Evolutionary conservation across 2,888 invertebrate species (phyloP), one percentile per base, ranked within the genome.

Genomic region (Portevinia maculata): DNA sequence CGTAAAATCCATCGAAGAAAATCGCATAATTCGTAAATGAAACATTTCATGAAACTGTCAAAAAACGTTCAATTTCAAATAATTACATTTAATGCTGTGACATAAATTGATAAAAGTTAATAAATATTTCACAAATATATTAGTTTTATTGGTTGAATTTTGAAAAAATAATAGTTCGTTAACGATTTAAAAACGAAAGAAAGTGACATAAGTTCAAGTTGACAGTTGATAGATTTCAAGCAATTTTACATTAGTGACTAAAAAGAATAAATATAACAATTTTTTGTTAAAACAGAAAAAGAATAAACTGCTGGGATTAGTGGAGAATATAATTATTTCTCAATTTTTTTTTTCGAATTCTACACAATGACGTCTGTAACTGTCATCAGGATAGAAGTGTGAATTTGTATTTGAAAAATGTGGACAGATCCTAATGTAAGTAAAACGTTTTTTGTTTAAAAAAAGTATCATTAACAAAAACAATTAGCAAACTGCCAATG

Each of bases 401-500:
- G 83, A 83, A 83, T 70, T 67, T 69, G 60, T 65, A 73, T 69
- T 83, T 78, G 60, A 83, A 83, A 69, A 78, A 83, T 83, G 83
- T 83, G 83, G 83, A 83, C 83, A 83, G 83, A 83, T 78, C 83
- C 78, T 62, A 83, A 78, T 73, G 83, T 83, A 83, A 83, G 83
- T 83, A 83, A 17, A 8, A 34, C 1, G 6, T 37, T 39, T 3
- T 39, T 24, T 48, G 7, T 9, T 69, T 48, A 30, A 32, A 21
- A 32, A 32, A 32, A 32, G 8, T 9, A 11, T 57, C 44, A 1
- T n/a, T n/a, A 13, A n/a, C 32, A 17, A 39, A 28, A 60, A 28
- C 15, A 37, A 44, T 46, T 6, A 15, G 0, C 13, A 28, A 39
- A 19, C 34, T 4, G 4, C 17, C 28, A 19, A 15, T 8, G 50